phyloP scores from a whole-genome alignment of 2,888 invertebrate species.

The Colostygia pectinataria region DNA sequence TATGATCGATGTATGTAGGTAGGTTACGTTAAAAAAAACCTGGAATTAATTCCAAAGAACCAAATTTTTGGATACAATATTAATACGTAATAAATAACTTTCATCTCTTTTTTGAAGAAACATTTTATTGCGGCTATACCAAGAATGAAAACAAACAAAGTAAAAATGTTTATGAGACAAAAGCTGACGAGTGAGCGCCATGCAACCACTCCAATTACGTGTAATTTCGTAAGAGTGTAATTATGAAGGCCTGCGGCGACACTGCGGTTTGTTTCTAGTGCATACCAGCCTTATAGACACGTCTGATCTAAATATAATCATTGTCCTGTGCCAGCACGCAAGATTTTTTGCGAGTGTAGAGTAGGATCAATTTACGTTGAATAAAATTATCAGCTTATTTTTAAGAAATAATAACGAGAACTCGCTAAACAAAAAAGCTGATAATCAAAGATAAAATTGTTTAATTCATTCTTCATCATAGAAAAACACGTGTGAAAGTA shows the following conservation, averaged over 20 bases:
- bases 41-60: too few relatives aligned
- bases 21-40: too few relatives aligned
- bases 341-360: constrained; percentile 10
- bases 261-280: constrained; percentile 52
- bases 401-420: background rate
- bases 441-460: too few relatives aligned
- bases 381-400: background rate
- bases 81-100: background rate
- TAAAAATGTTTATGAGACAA: constrained; percentile 40
- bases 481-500: constrained; percentile 27
- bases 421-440: too few relatives aligned
- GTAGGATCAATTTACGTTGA: constrained; percentile 2
- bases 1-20: constrained; percentile 16
- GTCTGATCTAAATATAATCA: constrained; percentile 43
- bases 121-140: background rate
- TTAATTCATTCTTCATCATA: background rate
- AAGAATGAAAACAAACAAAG: constrained; percentile 26
- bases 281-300: constrained; percentile 39
- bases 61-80: too few relatives aligned
- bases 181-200: constrained; percentile 43
- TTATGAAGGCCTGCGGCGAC: constrained; percentile 55
- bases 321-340: constrained; percentile 31
- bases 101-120: background rate
- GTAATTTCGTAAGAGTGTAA: constrained; percentile 60
- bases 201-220: constrained; percentile 54